Evolutionary conservation across 2,888 invertebrate species (phyloP).

Genomic region (Parthenolecanium corni): DNA sequence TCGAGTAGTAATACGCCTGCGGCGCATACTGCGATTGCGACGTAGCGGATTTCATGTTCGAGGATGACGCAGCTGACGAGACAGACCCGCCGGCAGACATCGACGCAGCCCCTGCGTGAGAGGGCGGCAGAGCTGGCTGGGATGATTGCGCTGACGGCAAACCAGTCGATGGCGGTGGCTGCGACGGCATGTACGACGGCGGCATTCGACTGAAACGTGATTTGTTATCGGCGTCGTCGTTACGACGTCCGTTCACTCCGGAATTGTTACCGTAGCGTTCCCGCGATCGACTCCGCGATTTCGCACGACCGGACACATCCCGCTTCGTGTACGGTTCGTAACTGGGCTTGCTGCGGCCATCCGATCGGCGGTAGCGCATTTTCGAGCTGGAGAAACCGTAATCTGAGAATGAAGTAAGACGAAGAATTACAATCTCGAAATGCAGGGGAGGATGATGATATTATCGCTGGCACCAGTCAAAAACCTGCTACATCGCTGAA

Average conservation of each 20-base stretch:
- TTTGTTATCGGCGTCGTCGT: background rate
- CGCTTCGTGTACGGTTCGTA: slow-evolving; percentile 7
- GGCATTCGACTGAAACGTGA: background rate
- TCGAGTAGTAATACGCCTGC: slow-evolving; percentile 4
- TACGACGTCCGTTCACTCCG: background rate
- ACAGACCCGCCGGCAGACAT: background rate
- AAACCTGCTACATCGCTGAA: no score
- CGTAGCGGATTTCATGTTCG: background rate
- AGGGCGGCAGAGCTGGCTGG: background rate
- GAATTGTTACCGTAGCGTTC: background rate
- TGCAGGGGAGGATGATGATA: no score
- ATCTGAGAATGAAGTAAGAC: background rate
- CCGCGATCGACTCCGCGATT: slow-evolving; percentile 15
- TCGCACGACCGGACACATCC: background rate
- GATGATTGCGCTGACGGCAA: background rate
- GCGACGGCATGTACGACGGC: background rate
- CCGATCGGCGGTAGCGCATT: slow-evolving; percentile 7
- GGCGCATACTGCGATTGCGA: slow-evolving; percentile 6
- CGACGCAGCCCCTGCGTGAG: background rate
- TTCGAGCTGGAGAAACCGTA: slow-evolving; percentile 11
- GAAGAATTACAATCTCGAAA: background rate
- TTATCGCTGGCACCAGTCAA: no score
- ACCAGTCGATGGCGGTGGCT: background rate
- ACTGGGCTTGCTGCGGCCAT: slow-evolving; percentile 1
- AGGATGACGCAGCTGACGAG: background rate